phyloP scores from a whole-genome alignment of 2,113 vertebrate genomes.

The Bubalus kerabau region DNA sequence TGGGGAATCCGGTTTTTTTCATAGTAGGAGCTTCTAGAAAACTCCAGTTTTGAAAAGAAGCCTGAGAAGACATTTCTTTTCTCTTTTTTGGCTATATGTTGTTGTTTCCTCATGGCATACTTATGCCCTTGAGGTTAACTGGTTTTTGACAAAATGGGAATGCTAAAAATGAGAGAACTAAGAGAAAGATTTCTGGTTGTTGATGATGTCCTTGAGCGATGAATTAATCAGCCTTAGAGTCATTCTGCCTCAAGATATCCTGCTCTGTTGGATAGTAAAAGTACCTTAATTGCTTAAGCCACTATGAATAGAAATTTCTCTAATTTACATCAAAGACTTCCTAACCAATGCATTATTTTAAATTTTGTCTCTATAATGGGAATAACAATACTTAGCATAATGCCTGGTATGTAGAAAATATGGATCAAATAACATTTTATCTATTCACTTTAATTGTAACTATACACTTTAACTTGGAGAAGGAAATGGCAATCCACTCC shows the following conservation, averaged over 20 bases:
- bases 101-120: not conserved
- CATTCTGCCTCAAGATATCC: not conserved
- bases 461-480: not conserved
- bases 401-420: not conserved
- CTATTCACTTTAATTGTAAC: not conserved
- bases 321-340: not conserved
- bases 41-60: not conserved
- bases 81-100: not conserved
- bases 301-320: not conserved
- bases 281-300: not conserved
- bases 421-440: not conserved
- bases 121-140: not conserved
- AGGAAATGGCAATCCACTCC: not conserved
- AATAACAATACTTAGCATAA: not conserved
- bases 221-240: not conserved
- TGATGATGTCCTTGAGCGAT: not conserved
- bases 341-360: not conserved
- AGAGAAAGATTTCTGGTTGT: not conserved
- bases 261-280: not conserved
- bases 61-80: not conserved
- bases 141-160: not conserved
- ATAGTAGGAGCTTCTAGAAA: not conserved
- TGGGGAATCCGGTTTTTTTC: not conserved
- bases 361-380: not conserved
- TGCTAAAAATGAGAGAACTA: not conserved